Conservation (phyloP, 2,797 vertebrate genomes). For the Myioborus miniatus region DNA sequence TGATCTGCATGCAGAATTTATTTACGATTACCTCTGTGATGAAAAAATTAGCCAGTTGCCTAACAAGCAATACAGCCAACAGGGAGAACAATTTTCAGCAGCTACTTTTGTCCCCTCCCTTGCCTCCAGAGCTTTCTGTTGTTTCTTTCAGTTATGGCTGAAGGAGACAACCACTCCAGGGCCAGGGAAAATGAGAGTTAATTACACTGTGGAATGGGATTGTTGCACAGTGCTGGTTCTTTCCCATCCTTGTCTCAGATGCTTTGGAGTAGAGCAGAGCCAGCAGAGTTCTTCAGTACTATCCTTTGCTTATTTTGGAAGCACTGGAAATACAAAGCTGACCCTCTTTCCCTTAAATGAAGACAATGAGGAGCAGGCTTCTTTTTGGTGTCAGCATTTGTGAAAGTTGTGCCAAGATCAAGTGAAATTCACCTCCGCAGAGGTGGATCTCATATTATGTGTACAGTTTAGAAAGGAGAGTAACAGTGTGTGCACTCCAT, state of each 20-base stretch:
- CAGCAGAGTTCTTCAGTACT: not conserved
- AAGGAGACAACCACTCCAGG: slow-evolving; percentile 13
- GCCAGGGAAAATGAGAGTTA: slow-evolving; percentile 20
- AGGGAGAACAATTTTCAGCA: not conserved
- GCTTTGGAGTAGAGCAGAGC: not conserved
- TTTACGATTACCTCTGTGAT: not conserved
- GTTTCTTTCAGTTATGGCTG: not conserved
- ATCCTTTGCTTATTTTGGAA: not conserved
- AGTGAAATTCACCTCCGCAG: not conserved
- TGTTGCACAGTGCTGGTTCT: not conserved
- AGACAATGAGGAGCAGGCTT: not conserved
- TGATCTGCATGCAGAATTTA: not conserved
- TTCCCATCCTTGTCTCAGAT: not conserved
- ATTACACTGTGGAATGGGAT: not conserved
- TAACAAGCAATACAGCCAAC: not conserved
- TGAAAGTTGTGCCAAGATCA: not conserved
- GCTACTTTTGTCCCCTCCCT: slow-evolving; percentile 21
- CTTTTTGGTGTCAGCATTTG: not conserved
- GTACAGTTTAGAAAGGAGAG: not conserved
- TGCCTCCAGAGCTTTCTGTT: slow-evolving; percentile 41
- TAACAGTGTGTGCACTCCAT: not conserved
- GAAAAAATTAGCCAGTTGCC: not conserved
- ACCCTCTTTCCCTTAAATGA: not conserved
- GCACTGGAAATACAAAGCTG: not conserved
- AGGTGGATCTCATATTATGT: not conserved